phyloP scores from a whole-genome alignment of 1,140 invertebrate species.

The Solen grandis region DNA sequence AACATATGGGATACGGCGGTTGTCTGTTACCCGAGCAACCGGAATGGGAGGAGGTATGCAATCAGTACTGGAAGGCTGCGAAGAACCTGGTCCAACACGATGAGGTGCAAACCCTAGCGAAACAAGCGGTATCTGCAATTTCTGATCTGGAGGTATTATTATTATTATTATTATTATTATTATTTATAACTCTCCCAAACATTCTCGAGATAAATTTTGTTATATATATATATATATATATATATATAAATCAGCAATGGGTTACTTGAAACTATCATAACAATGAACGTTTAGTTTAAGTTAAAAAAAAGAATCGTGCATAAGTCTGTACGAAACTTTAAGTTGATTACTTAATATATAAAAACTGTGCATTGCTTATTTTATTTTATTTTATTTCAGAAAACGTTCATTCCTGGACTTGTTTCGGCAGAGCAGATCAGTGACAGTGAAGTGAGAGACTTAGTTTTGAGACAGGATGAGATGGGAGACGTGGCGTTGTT shows the following conservation, averaged over 20 bases:
- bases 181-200: neutral
- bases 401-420: neutral
- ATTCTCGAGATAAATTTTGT: too few relatives aligned
- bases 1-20: conserved; percentile 8
- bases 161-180: neutral
- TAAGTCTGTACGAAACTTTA: too few relatives aligned
- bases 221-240: too few relatives aligned
- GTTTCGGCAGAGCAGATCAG: neutral
- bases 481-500: neutral
- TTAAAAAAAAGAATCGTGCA: too few relatives aligned
- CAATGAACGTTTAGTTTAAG: too few relatives aligned
- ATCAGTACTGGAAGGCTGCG: conserved; percentile 1
- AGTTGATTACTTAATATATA: too few relatives aligned
- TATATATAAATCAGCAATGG: too few relatives aligned
- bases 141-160: neutral
- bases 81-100: neutral
- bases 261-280: too few relatives aligned
- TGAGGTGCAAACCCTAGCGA: neutral
- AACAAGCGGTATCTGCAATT: neutral
- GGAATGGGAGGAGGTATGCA: neutral
- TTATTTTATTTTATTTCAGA: neutral
- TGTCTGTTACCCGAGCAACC: conserved; percentile 6
- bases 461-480: neutral
- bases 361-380: too few relatives aligned
- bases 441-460: neutral